These are phyloP conservation scores for Threskiornis aethiopicus DNA, from an alignment of 2,797 vertebrate species.

Conservation along the genomic window DNA sequence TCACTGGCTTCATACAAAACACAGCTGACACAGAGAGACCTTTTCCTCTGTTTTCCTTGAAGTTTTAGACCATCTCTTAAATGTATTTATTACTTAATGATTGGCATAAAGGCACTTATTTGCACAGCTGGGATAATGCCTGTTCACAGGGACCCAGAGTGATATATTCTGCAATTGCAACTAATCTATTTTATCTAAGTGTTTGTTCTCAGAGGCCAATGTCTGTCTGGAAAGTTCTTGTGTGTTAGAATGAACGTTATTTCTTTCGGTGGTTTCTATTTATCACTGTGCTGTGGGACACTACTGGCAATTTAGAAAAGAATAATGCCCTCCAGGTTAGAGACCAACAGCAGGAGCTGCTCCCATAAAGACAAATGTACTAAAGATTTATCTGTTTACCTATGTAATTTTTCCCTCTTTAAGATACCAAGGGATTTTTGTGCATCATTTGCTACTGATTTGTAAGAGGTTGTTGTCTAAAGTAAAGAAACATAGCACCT, in stretches of 20 bases:
- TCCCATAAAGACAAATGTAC: slow-evolving; percentile 76
- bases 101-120: slow-evolving; percentile 44
- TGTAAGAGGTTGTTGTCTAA: slow-evolving; percentile 66
- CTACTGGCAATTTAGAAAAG: slow-evolving; percentile 74
- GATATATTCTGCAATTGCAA: slow-evolving; percentile 55
- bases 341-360: slow-evolving; percentile 74
- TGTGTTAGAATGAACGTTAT: slow-evolving; percentile 63
- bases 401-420: slow-evolving; percentile 74
- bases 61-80: slow-evolving; percentile 4
- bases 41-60: slow-evolving; percentile 1
- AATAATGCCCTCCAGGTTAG: slow-evolving; percentile 76
- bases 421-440: slow-evolving; percentile 70
- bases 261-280: slow-evolving; percentile 75
- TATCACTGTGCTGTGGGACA: slow-evolving; percentile 72
- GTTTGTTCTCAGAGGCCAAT: slow-evolving; percentile 65
- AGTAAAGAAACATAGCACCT: slow-evolving; percentile 55
- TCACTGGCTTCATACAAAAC: background rate
- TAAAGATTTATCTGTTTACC: slow-evolving; percentile 79
- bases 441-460: slow-evolving; percentile 75
- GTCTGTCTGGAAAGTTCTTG: slow-evolving; percentile 67
- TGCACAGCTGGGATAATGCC: slow-evolving; percentile 28
- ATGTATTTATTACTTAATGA: slow-evolving; percentile 47
- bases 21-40: background rate
- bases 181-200: slow-evolving; percentile 66
- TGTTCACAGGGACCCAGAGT: background rate